phyloP scores from a whole-genome alignment of 2,113 vertebrate genomes.

The Syngnathus floridae region DNA sequence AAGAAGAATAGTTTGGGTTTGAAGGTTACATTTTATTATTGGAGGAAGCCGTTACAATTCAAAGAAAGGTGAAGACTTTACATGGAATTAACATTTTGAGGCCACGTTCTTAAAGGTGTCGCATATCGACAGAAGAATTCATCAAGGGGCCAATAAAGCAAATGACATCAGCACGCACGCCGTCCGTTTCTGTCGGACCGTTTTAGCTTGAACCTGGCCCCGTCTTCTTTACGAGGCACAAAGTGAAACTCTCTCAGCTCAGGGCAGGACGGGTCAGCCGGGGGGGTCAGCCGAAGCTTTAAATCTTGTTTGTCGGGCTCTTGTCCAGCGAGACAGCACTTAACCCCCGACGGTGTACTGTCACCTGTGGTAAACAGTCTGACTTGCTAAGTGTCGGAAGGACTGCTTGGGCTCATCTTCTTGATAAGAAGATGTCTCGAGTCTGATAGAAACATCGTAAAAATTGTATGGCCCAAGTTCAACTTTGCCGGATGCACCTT shows the following conservation, averaged over 20 bases:
- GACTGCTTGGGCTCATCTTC: background rate
- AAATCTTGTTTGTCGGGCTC: constrained; percentile 32
- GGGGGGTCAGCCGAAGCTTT: constrained; percentile 22
- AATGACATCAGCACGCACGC: constrained; percentile 59
- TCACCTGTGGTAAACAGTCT: constrained; percentile 41
- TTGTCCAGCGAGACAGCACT: constrained; percentile 27
- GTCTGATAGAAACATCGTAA: background rate
- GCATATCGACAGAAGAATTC: constrained; percentile 63
- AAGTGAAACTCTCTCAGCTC: constrained; percentile 15
- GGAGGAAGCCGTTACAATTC: background rate
- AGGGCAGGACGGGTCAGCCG: constrained; percentile 8
- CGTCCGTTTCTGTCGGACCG: constrained; percentile 33
- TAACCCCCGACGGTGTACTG: constrained; percentile 26
- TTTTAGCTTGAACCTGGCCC: constrained; percentile 16
- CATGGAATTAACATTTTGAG: constrained; percentile 50
- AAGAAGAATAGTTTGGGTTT: constrained; percentile 5
- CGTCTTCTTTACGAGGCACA: constrained; percentile 16
- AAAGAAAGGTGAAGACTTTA: background rate
- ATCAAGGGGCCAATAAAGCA: constrained; percentile 53
- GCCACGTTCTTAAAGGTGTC: constrained; percentile 54
- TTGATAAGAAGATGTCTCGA: background rate
- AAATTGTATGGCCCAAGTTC: background rate
- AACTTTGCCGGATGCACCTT: constrained; percentile 3
- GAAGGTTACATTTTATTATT: background rate
- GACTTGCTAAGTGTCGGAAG: constrained; percentile 1